Percentiles rank a stretch among this genome's conserved stretches.
Evolutionary conservation across 1,140 invertebrate species (phyloP).

Genomic region (Tetranychus urticae): DNA sequence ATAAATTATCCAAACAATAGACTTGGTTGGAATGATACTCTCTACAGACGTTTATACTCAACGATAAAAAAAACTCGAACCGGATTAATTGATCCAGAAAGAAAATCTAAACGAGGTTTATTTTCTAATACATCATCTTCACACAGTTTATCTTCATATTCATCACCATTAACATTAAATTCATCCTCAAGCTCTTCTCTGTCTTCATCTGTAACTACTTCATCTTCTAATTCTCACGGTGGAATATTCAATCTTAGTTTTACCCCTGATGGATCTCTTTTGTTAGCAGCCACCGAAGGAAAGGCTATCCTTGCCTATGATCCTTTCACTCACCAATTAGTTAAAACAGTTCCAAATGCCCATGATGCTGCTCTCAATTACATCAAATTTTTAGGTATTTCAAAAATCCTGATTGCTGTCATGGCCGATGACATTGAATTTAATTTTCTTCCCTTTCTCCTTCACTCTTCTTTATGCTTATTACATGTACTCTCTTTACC

Average conservation of each 20-base stretch:
- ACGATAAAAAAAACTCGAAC: background rate
- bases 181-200: no score
- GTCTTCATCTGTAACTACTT: background rate
- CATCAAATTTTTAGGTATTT: conserved; percentile 25
- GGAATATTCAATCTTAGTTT: conserved; percentile 3
- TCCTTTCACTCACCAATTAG: conserved; percentile 45
- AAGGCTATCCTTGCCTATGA: conserved; percentile 69
- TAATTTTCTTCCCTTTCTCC: background rate
- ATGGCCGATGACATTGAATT: background rate
- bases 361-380: conserved; percentile 78
- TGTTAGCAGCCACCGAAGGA: conserved; percentile 71
- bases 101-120: background rate
- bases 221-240: background rate
- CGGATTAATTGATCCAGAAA: conserved; percentile 12
- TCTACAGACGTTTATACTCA: background rate
- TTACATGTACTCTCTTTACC: background rate
- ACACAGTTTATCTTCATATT: background rate
- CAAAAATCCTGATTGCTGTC: background rate
- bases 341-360: conserved; percentile 49
- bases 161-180: no score
- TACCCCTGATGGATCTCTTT: conserved; percentile 35
- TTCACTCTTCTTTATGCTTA: background rate
- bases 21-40: background rate
- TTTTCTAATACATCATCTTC: background rate
- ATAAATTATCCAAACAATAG: background rate